These are phyloP conservation scores for Sesia apiformis DNA, from an alignment of 2,888 invertebrate genomes.

Conservation along the genomic window DNA sequence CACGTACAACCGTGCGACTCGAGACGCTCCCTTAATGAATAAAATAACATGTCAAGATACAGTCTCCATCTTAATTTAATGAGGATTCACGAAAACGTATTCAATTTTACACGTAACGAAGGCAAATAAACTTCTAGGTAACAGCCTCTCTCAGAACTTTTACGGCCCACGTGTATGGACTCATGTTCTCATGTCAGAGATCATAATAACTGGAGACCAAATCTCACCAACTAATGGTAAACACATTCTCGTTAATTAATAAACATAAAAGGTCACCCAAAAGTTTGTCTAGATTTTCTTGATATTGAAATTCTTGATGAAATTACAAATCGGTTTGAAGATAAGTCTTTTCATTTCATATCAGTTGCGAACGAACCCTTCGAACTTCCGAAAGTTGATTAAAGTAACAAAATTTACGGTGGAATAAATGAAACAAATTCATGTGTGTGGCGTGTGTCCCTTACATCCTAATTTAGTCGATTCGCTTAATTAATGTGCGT, in stretches of 20 bases:
- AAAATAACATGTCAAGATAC: conserved; percentile 71
- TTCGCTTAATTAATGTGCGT: conserved; percentile 19
- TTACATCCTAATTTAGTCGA: conserved; percentile 20
- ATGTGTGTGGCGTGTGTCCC: conserved; percentile 7
- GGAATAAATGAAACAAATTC: conserved; percentile 41
- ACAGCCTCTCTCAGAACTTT: not conserved
- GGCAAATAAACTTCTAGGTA: conserved; percentile 54
- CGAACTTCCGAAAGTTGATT: conserved; percentile 41
- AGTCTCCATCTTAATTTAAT: conserved; percentile 70
- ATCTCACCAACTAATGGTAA: not conserved
- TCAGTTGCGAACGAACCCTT: conserved; percentile 29
- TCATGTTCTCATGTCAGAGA: conserved; percentile 3
- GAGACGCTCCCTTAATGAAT: conserved; percentile 62
- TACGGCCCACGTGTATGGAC: conserved; percentile 3
- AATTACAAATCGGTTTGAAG: conserved; percentile 29
- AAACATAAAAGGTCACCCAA: conserved; percentile 54
- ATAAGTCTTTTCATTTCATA: conserved; percentile 33
- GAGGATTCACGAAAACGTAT: conserved; percentile 62
- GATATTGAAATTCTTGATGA: conserved; percentile 33
- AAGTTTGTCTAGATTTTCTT: conserved; percentile 46
- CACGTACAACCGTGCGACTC: conserved; percentile 48
- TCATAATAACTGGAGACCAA: conserved; percentile 1
- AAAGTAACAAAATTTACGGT: conserved; percentile 35
- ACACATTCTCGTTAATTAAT: conserved; percentile 2
- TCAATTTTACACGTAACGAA: conserved; percentile 66